These are phyloP conservation scores for Camelus bactrianus DNA, from an alignment of 2,113 vertebrate genomes.

Conservation along the genomic window DNA sequence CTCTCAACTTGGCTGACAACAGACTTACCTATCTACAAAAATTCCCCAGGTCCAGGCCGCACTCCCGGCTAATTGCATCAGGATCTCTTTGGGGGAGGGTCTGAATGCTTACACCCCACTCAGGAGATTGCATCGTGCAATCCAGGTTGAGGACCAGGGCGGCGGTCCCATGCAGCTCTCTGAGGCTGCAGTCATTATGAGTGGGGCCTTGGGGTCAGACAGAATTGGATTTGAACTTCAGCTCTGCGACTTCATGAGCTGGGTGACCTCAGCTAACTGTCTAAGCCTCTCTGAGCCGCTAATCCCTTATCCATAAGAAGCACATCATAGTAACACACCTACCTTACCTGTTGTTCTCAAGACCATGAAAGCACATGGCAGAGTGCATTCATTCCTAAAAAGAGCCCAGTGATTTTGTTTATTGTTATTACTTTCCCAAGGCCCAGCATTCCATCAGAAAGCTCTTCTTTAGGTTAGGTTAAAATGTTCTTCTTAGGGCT, in stretches of 20 bases:
- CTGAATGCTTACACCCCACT: not conserved
- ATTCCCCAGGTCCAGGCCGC: not conserved
- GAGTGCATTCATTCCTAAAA: not conserved
- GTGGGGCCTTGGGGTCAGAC: not conserved
- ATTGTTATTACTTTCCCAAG: not conserved
- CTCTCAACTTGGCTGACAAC: not conserved
- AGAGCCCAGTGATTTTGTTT: not conserved
- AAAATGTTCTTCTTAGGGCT: not conserved
- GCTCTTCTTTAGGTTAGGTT: not conserved
- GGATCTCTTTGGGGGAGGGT: not conserved
- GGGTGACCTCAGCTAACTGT: not conserved
- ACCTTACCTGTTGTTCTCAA: not conserved
- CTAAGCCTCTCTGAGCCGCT: not conserved
- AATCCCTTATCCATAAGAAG: not conserved
- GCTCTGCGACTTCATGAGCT: not conserved
- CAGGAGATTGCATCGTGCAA: not conserved
- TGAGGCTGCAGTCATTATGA: not conserved
- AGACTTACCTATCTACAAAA: not conserved
- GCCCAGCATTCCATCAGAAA: not conserved
- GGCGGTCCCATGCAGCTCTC: not conserved
- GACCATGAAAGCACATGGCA: not conserved
- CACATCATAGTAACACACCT: not conserved
- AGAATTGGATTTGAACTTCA: not conserved
- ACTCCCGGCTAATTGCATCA: not conserved
- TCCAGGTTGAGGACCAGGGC: not conserved